phyloP scores from a whole-genome alignment of 2,113 vertebrate genomes.

The Vulpes vulpes region DNA sequence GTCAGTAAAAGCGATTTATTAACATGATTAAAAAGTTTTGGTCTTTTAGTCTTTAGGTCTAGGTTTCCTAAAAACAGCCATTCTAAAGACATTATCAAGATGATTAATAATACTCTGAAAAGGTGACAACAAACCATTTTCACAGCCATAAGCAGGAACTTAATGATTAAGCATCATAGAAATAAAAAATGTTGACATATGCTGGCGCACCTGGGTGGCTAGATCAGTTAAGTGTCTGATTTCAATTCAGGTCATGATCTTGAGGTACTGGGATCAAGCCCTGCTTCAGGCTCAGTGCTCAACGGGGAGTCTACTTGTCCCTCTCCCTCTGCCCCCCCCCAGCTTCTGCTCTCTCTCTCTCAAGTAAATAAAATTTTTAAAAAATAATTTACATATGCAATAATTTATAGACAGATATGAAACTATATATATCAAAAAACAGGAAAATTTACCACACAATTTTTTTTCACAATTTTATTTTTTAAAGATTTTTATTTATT shows the following conservation, averaged over 20 bases:
- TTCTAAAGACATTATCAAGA: constrained; percentile 8
- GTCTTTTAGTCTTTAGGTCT: not conserved
- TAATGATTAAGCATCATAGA: not conserved
- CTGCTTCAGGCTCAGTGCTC: not conserved
- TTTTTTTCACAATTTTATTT: too few species aligned
- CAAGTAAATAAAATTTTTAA: not conserved
- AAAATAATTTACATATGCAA: not conserved
- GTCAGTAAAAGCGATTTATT: not conserved
- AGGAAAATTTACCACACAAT: not conserved
- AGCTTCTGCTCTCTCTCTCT: not conserved
- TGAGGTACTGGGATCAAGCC: too few species aligned
- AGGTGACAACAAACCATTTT: not conserved
- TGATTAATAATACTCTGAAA: not conserved
- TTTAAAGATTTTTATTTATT: too few species aligned
- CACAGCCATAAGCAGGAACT: not conserved
- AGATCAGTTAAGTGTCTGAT: not conserved
- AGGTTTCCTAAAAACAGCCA: not conserved
- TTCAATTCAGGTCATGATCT: not conserved
- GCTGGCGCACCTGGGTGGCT: not conserved
- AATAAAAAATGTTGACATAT: not conserved
- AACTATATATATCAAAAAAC: not conserved
- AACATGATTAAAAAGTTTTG: not conserved
- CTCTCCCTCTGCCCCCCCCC: not conserved
- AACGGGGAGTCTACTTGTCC: not conserved
- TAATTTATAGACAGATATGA: not conserved